Conservation (phyloP, 2,113 vertebrate species). For the Dermatemys mawii region DNA sequence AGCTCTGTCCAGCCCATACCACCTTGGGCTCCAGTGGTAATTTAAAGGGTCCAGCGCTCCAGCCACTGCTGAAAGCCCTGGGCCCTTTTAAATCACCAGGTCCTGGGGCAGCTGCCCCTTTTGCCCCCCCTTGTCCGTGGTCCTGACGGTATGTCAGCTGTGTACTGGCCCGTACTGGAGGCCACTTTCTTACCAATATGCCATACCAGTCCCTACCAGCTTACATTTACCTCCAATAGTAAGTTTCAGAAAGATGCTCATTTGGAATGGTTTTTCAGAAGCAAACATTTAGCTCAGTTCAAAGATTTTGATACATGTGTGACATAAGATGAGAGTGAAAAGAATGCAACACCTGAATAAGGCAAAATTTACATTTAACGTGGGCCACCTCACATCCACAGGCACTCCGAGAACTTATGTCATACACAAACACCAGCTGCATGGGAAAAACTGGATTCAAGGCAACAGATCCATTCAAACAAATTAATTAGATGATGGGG, state of each 20-base stretch:
- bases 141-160: no score
- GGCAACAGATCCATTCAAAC: neutral
- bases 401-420: neutral
- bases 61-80: no score
- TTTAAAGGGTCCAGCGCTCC: no score
- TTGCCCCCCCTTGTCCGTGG: no score
- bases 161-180: no score
- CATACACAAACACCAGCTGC: neutral
- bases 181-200: no score
- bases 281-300: neutral
- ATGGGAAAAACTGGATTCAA: neutral
- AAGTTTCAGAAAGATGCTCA: neutral
- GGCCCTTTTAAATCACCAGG: no score
- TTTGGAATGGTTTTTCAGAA: neutral
- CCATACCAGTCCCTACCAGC: no score
- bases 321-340: neutral
- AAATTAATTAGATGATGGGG: neutral
- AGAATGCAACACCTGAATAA: neutral
- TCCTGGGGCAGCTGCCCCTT: no score
- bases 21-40: no score
- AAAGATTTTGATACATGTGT: neutral
- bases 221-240: neutral
- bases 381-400: neutral
- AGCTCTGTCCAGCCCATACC: accelerated
- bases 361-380: neutral